Evolutionary conservation across 2,888 invertebrate species (phyloP).

Genomic region (Neoscelio sp.): DNA sequence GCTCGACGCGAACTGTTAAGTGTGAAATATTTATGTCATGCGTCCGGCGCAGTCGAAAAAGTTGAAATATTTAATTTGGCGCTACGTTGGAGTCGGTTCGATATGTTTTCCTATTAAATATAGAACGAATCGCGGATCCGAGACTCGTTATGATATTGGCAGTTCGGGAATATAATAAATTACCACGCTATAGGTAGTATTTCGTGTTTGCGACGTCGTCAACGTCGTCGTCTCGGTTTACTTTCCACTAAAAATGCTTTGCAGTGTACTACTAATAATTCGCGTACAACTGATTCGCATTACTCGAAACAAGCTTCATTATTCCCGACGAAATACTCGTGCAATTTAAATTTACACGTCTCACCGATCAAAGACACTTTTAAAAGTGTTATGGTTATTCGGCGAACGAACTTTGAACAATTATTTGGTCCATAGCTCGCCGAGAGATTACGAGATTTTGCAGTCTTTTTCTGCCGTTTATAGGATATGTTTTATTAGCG

Average conservation of each 20-base stretch:
- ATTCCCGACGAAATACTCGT: slow-evolving; percentile 25
- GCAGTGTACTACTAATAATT: slow-evolving; percentile 10
- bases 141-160: slow-evolving; percentile 43
- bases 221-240: slow-evolving; percentile 5
- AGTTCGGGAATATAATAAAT: slow-evolving; percentile 34
- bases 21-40: slow-evolving; percentile 50
- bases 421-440: slow-evolving; percentile 47
- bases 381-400: slow-evolving; percentile 28
- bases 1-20: slow-evolving; percentile 43
- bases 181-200: background rate
- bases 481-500: too few species aligned
- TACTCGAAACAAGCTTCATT: slow-evolving; percentile 42
- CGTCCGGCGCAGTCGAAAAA: slow-evolving; percentile 36
- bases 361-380: slow-evolving; percentile 26
- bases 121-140: background rate
- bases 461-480: background rate
- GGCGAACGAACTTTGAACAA: slow-evolving; percentile 35
- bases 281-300: background rate
- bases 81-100: slow-evolving; percentile 14
- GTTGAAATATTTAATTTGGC: slow-evolving; percentile 46
- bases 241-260: slow-evolving; percentile 10
- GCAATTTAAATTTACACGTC: slow-evolving; percentile 47
- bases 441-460: too few species aligned
- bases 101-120: slow-evolving; percentile 42
- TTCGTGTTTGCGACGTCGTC: slow-evolving; percentile 1